Base-by-base conservation (phyloP, 2,888 invertebrate species). In the Erebia epiphron region DNA sequence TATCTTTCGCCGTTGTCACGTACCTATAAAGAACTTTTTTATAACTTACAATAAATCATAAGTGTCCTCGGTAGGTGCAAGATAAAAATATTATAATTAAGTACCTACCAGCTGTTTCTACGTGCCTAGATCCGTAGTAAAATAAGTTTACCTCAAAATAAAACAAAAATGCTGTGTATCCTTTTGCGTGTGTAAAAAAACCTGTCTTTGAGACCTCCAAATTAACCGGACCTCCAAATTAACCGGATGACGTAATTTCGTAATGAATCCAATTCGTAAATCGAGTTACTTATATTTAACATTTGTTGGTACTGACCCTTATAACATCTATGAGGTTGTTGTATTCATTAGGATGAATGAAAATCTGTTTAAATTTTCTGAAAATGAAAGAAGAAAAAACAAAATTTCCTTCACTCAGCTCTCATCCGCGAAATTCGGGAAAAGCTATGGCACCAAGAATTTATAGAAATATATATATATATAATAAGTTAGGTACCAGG, bases 1-100 rank as follows among this genome's bases (percentile, higher is more conserved):
- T 46, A 43, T 46, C 46, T 60, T n/a, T 61, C 14, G 61, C n/a
- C 35, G 16, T 16, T 64, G 54, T 52, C 52, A 62, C 21, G 56
- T 57, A 35, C 58, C 26, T 58, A 43, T 8, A n/a, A 16, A 62
- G 49, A 21, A 62, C 49, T 11, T 64, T 52, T 57, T 64, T 52
- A 18, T 35, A 64, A 50, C n/a, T 52, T 13, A 52, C 64, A 41
- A 18, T 64, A 64, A 64, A 64, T 64, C 52, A 64, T 41, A 52
- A 18, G 35, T 54, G 16, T 64, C 64, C 64, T 64, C 54, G 64
- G 52, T 41, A 26, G 64, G 35, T 18, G 16, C 62, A 41, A 18
- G 35, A 26, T 52, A 52, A 64, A 54, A 35, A 64, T 16, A 21
- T 13, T 16, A 46, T 13, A 13, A 61, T 61, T 21, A 61, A 13